Evolutionary conservation across 2,113 vertebrate genomes (phyloP), one percentile per base, ranked within the genome.

Genomic region (Tamias sibiricus): DNA sequence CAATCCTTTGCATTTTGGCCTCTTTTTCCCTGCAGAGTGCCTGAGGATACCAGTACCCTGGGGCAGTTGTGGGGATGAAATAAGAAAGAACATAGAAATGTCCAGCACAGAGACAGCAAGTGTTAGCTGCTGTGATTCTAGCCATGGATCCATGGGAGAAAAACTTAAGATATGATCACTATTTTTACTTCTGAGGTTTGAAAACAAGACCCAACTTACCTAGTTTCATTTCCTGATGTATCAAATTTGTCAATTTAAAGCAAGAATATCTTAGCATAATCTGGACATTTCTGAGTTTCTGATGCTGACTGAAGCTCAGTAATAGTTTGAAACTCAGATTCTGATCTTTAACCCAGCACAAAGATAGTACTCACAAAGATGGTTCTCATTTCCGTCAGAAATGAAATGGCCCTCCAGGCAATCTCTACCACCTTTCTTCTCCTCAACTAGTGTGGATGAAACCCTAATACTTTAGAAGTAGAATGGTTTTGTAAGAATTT

Each of bases 301-400:
- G 32, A 77, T 69, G 14, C 26, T 59, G 26, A 28, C 24, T 22
- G 24, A 80, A 71, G 24, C 26, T 81, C 2, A 24, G 22, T 35
- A 74, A 71, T 5, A 44, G 64, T 64, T 81, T 76, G 52, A 71
- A 89, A 90, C 76, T 44, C 88, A 49, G 82, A 94, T 37, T 76
- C 42, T 54, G 52, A 95, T 90, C 86, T 96, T 92, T 87, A 84
- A 84, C 79, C 71, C 90, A 20, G 83, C 17, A 17, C 22, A 42
- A 22, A 92, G 74, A 74, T 57, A 71, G 72, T 2, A 14, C 28
- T 52, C 49, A 52, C 49, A 52, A 52, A 52, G 49, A 52, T 69
- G 7, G 47, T 5, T 62, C 37, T 52, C 20, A 35, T 69, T 80
- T 49, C 44, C 35, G 86, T 69, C 54, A 42, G 30, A 86, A 76